Evolutionary conservation across 2,888 invertebrate species (phyloP), one percentile per base, ranked within the genome.

Genomic region (Tinea pellionella): DNA sequence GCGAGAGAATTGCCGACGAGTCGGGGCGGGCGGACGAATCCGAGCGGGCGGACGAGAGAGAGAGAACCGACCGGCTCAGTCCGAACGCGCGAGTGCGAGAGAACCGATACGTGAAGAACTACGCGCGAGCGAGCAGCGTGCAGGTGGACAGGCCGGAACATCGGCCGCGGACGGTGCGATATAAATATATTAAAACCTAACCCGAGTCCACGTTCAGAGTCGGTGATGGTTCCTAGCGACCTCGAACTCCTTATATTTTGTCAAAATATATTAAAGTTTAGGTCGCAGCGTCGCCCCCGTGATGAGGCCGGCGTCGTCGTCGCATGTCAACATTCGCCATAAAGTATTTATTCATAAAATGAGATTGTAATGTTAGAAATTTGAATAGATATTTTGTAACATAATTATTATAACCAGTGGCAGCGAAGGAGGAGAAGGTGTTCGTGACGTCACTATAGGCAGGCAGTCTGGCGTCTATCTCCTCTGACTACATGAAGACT

Each of bases 41-140:
- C 0, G 69, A 75, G 62, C 66, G 75, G 13, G 68, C 67, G 3
- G 77, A 77, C 83, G 42, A 79, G 80, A 57, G 77, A 82, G 6
- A 75, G 74, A 65, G 85, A 81, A 68, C 68, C 3, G 77, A 77
- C 63, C 61, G 62, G 51, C 65, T 83, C 30, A 78, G 80, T 57
- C 78, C 84, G 4, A 75, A 74, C 66, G 85, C 82, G 16, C 71
- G 68, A 30, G 71, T 85, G 19, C 72, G 65, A 8, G 83, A 83
- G 65, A 73, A 74, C 1, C 80, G 75, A 56, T 84, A 75, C 67
- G 65, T 69, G 58, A 85, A 73, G 65, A 81, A 80, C 62, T 83
- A 70, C 67, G 69, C 85, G 61, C 78, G 69, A 59, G 80, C 81
- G 18, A 73, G 73, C 62, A 78, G 80, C 67, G 72, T 80, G 57